Evolutionary conservation across 2,113 vertebrate species (phyloP).

Genomic region (Leptosomus discolor): DNA sequence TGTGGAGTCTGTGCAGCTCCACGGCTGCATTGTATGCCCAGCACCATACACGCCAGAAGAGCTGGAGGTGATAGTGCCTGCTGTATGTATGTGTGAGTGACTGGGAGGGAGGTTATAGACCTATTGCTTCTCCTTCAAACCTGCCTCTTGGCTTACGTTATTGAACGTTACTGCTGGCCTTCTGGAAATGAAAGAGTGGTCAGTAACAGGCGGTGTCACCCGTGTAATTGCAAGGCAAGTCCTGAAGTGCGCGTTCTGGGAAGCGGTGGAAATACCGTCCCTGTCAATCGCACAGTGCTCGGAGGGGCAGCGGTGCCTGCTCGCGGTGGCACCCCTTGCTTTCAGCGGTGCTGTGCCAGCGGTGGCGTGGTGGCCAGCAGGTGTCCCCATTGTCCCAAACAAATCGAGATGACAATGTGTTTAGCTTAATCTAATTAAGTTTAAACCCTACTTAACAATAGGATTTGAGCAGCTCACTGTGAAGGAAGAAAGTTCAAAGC

Average conservation of each 20-base stretch:
- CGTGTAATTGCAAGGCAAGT: background rate
- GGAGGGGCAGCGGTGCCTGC: background rate
- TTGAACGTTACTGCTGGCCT: background rate
- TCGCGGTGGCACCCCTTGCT: background rate
- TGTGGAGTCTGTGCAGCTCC: background rate
- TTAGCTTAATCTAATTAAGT: background rate
- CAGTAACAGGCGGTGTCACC: no score
- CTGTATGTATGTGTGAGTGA: background rate
- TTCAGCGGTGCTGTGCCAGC: no score
- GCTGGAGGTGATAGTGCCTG: no score
- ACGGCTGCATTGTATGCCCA: accelerated
- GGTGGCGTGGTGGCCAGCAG: background rate
- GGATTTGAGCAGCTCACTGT: background rate
- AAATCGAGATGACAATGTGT: background rate
- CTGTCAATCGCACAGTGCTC: background rate
- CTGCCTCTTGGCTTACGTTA: background rate
- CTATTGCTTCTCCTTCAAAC: background rate
- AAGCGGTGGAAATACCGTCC: no score
- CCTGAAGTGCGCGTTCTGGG: background rate
- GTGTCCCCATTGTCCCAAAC: background rate
- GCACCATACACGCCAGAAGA: background rate
- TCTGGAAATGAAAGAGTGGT: background rate
- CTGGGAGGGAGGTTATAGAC: accelerated
- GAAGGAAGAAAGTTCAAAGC: background rate
- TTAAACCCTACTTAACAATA: background rate